Base-by-base conservation (phyloP, 2,113 vertebrate species). In the Dendrocopos noguchii region DNA sequence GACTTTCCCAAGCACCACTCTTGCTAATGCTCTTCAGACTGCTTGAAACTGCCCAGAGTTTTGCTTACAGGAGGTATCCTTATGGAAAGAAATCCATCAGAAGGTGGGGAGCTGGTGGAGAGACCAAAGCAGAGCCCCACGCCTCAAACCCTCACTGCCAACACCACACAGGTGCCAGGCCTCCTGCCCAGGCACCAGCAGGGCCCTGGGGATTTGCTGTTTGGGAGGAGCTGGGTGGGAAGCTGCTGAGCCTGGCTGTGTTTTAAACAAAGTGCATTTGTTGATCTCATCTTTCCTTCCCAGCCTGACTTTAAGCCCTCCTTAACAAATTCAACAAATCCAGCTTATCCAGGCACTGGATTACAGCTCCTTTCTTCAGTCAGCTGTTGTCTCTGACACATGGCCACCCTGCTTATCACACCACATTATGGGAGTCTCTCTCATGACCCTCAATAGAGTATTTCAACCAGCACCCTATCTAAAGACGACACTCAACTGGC, bases 31-130 rank as follows among this genome's bases (percentile, higher is more conserved):
- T 82, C 81, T 89, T 80, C 47, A 87, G 74, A 94, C 82, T 95
- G 89, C 95, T 77, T 91, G 94, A 91, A 80, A 75, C 28, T 93
- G 91, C 89, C 68, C 87, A 21, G 60, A 77, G 82, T 87, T 95
- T 91, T 90, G 89, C 92, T 92, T 81, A 82, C 89, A 80, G 81
- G 44, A 83, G 67, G 47, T 46, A 56, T 56, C 79, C 34, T 20
- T 61, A 80, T 2, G 8, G 57, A 85, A 80, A 70, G 78, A 70
- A 70, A 84, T 12, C 60, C 9, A 65, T 9, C 67, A 42, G 81
- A 47, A 79, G 55, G 24, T 10, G 29, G 44, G 24, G 72, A 73
- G n/a, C 55, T 17, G 63, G 53, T 9, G 19, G 34, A 73, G 63
- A 93, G 87, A 27, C 3, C 55, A 95, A 76, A 44, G 3, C 27